Conservation (phyloP, 2,888 invertebrate genomes). For the Callinectes sapidus region DNA sequence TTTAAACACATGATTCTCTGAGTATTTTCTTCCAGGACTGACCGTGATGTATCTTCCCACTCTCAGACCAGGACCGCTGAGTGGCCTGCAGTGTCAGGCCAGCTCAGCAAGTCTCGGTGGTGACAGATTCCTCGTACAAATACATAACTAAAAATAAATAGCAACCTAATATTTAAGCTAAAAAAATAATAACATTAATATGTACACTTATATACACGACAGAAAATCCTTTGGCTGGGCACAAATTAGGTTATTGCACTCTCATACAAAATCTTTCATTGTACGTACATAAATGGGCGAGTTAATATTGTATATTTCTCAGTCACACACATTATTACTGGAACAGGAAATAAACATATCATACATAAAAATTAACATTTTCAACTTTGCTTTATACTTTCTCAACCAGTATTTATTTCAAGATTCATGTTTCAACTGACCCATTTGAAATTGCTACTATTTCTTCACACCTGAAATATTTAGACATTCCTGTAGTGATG, state of each 20-base stretch:
- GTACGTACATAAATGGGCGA: not conserved
- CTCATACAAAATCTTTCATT: slow-evolving; percentile 18
- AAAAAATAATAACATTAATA: slow-evolving; percentile 60
- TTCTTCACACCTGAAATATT: not conserved
- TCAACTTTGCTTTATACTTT: not conserved
- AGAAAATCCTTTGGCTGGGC: slow-evolving; percentile 56
- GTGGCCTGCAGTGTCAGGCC: not conserved
- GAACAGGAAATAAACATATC: not conserved
- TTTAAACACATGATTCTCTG: not conserved
- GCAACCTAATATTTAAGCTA: slow-evolving; percentile 52
- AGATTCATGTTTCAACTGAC: not conserved
- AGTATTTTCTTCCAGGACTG: slow-evolving; percentile 18
- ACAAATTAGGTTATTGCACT: slow-evolving; percentile 56
- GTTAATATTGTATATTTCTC: not conserved
- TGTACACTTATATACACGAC: slow-evolving; percentile 55
- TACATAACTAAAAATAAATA: slow-evolving; percentile 53
- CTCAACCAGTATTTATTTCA: not conserved
- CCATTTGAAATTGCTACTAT: not conserved
- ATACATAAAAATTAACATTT: not conserved
- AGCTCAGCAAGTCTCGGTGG: slow-evolving; percentile 14
- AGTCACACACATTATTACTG: not conserved
- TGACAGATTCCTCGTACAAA: slow-evolving; percentile 29
- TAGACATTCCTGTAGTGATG: too few species aligned
- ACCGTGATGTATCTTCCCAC: not conserved
- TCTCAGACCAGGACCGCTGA: not conserved